Conservation (phyloP, 2,888 invertebrate genomes). For the Chrysotoxum bicinctum region DNA sequence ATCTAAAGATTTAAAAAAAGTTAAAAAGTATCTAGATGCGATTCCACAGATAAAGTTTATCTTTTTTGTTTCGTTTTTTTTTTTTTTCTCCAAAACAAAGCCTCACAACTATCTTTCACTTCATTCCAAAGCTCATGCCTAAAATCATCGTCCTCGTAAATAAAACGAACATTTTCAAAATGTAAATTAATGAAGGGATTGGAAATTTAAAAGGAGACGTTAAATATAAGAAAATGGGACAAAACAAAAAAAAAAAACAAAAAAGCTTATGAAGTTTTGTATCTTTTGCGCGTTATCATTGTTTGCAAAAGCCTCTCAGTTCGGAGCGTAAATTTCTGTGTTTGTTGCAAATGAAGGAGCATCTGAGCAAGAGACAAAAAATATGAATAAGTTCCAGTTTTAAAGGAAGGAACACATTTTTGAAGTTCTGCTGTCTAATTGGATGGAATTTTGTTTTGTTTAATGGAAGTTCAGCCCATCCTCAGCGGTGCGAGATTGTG, state of each 20-base stretch:
- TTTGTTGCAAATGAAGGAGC: not conserved
- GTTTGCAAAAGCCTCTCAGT: conserved; percentile 4
- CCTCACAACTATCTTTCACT: conserved; percentile 12
- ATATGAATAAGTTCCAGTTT: not conserved
- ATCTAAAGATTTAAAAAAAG: not conserved
- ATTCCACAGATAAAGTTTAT: not conserved
- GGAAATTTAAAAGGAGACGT: not conserved
- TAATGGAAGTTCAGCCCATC: conserved; percentile 38
- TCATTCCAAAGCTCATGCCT: no score
- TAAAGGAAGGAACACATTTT: conserved; percentile 29
- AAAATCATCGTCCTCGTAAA: conserved; percentile 33
- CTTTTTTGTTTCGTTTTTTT: no score
- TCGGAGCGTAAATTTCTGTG: not conserved
- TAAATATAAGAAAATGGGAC: not conserved
- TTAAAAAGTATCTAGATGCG: not conserved
- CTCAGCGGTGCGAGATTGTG: not conserved
- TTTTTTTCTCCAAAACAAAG: not conserved
- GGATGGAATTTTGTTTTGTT: conserved; percentile 51
- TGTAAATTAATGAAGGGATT: conserved; percentile 51
- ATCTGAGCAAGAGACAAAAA: not conserved
- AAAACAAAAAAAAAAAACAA: not conserved
- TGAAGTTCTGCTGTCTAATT: conserved; percentile 56
- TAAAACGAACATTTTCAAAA: conserved; percentile 54
- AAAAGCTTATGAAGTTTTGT: conserved; percentile 10
- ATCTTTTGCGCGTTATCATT: conserved; percentile 8